phyloP scores from a whole-genome alignment of 2,113 vertebrate species.

The Dicaeum eximium region DNA sequence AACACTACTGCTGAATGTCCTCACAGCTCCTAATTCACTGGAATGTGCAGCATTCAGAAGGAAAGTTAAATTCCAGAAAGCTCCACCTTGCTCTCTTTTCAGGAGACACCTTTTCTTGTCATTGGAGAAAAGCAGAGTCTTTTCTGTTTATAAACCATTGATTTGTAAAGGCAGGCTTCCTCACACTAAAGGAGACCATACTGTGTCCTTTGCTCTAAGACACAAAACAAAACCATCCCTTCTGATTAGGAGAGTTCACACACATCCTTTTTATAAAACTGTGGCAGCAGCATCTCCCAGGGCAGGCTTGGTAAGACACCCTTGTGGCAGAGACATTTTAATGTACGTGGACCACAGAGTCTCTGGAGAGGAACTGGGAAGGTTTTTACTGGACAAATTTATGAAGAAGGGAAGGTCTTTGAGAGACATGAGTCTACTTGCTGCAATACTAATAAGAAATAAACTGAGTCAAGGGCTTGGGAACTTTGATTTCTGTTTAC shows the following conservation, averaged over 20 bases:
- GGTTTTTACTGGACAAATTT: neutral
- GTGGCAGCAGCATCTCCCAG: neutral
- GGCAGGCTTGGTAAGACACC: accelerated
- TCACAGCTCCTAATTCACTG: neutral
- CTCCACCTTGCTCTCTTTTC: neutral
- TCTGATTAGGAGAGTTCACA: neutral
- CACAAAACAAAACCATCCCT: neutral
- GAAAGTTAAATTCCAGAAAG: neutral
- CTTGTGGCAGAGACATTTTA: neutral
- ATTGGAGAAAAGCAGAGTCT: neutral
- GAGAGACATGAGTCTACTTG: neutral
- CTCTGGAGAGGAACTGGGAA: neutral
- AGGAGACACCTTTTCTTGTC: neutral
- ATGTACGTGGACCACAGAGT: neutral
- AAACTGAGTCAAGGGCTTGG: neutral
- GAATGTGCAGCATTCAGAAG: neutral
- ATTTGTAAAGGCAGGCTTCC: neutral
- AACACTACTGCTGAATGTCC: neutral
- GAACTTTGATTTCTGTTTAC: slow-evolving; percentile 23
- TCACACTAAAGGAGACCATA: neutral
- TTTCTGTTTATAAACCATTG: neutral
- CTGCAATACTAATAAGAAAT: neutral
- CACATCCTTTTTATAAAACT: neutral
- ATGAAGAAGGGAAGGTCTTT: neutral
- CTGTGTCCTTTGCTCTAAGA: neutral